Evolutionary conservation across 1,140 invertebrate species (phyloP).

Genomic region (Ganaspis sp.): DNA sequence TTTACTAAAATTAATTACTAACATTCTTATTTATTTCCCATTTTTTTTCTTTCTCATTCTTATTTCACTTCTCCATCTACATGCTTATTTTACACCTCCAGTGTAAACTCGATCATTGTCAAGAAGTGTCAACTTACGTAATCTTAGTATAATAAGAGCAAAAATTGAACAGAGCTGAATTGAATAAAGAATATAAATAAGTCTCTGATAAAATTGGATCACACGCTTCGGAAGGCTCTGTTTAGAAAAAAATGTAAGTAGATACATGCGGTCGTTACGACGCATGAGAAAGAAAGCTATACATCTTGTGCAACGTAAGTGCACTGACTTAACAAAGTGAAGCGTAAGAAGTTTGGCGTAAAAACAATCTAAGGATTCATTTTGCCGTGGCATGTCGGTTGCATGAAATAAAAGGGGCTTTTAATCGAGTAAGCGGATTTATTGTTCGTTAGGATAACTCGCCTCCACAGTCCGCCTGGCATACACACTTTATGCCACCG

Average conservation of each 20-base stretch:
- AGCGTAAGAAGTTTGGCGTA: slow-evolving; percentile 53
- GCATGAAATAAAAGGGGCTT: slow-evolving; percentile 14
- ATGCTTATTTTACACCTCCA: no score
- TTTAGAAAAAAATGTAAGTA: slow-evolving; percentile 52
- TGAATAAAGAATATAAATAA: background rate
- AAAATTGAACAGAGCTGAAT: background rate
- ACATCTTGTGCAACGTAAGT: slow-evolving; percentile 43
- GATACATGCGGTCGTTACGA: slow-evolving; percentile 51
- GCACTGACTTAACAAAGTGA: slow-evolving; percentile 47
- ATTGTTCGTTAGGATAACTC: slow-evolving; percentile 21
- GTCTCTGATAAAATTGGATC: slow-evolving; percentile 23
- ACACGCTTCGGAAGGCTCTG: slow-evolving; percentile 46
- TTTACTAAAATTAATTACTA: no score
- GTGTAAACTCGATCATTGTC: no score
- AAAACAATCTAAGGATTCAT: slow-evolving; percentile 5
- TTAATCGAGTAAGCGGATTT: slow-evolving; percentile 24
- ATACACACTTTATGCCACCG: background rate
- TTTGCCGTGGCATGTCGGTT: background rate
- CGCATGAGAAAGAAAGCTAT: slow-evolving; percentile 54
- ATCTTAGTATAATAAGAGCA: no score
- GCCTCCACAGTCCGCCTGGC: background rate
- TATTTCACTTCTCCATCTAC: no score
- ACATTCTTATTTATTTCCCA: no score
- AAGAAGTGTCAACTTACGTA: no score
- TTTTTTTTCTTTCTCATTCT: no score